phyloP scores from a whole-genome alignment of 2,797 vertebrate genomes.

The Austrolebias charrua region DNA sequence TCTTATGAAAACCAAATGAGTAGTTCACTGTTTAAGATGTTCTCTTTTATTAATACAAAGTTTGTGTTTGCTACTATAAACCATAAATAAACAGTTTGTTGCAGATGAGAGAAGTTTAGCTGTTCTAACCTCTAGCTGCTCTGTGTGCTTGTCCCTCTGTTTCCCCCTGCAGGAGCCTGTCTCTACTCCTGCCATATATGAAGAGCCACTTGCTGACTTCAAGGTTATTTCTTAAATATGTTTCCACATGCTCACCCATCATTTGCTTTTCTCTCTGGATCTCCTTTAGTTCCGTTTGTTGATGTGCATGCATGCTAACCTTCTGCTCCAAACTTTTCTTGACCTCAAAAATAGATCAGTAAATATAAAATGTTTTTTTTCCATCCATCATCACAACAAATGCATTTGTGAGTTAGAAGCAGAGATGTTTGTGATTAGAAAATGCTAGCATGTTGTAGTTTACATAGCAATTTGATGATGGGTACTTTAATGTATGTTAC shows the following conservation, averaged over 20 bases:
- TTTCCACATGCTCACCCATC: slow-evolving; percentile 12
- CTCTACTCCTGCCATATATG: slow-evolving; percentile 78
- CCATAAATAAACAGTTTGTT: too few relatives aligned
- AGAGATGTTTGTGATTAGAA: background rate
- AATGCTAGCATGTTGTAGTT: background rate
- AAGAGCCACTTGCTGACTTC: slow-evolving; percentile 79
- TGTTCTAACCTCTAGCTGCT: slow-evolving; percentile 58
- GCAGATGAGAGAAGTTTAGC: slow-evolving; percentile 2
- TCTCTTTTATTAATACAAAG: too few relatives aligned
- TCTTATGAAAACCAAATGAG: background rate
- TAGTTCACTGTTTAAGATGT: slow-evolving; percentile 2
- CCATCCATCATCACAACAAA: background rate
- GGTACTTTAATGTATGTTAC: too few relatives aligned
- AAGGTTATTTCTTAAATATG: slow-evolving; percentile 76
- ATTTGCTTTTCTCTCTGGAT: slow-evolving; percentile 9
- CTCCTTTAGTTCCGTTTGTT: background rate
- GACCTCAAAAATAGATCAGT: background rate
- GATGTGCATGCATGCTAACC: slow-evolving; percentile 16
- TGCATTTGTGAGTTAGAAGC: background rate
- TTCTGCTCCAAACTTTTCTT: background rate
- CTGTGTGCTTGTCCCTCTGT: slow-evolving; percentile 68
- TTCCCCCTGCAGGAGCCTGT: slow-evolving; percentile 80
- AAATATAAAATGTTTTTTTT: background rate
- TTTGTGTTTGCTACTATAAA: too few relatives aligned
- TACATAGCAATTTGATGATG: background rate